Percentiles rank a stretch among this genome's conserved stretches.
Conservation (phyloP, 2,888 invertebrate species). For the Lithophane socia region DNA sequence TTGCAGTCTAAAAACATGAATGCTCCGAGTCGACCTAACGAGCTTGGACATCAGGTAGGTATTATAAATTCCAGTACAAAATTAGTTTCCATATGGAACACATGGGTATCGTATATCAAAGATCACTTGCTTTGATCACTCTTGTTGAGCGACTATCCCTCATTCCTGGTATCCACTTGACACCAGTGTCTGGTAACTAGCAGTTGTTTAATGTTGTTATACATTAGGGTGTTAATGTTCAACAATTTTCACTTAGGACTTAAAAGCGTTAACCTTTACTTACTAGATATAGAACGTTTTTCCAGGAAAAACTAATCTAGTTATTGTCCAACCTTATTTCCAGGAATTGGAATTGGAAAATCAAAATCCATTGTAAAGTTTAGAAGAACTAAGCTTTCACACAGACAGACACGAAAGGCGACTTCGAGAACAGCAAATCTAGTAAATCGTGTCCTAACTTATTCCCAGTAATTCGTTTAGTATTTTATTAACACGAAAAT, state of each 20-base stretch:
- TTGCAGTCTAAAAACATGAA: conserved; percentile 26
- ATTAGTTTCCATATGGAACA: conserved; percentile 11
- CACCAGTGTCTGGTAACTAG: conserved; percentile 1
- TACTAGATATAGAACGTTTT: neutral
- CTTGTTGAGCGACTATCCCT: neutral
- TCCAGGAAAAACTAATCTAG: no score
- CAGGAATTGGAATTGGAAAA: no score
- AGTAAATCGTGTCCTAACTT: neutral
- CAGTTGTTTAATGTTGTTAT: neutral
- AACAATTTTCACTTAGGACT: neutral
- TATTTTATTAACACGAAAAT: neutral
- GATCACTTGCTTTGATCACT: conserved; percentile 5
- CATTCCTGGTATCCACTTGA: neutral
- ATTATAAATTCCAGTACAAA: conserved; percentile 17
- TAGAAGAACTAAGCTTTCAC: no score
- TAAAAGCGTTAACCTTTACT: neutral
- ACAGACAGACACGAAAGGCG: no score
- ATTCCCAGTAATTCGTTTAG: neutral
- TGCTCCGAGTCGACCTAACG: conserved; percentile 10
- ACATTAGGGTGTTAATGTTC: neutral
- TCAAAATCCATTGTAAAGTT: no score
- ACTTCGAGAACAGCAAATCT: neutral
- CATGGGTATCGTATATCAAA: conserved; percentile 41
- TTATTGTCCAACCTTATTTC: no score
- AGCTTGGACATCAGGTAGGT: conserved; percentile 28